Conservation (phyloP, 2,888 invertebrate species). For the Eugnorisma glareosa region DNA sequence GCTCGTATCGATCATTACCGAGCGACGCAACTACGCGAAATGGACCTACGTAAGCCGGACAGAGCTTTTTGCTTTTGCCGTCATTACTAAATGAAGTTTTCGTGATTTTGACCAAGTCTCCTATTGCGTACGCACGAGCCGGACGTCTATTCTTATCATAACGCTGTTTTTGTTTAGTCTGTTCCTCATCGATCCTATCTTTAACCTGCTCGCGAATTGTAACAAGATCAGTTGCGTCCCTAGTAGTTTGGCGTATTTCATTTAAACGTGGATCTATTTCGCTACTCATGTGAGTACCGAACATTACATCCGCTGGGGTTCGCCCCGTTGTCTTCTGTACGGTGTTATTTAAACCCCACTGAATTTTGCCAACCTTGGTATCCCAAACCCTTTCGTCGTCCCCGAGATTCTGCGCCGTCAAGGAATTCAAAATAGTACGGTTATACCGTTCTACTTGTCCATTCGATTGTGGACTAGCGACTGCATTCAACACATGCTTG, state of each 20-base stretch:
- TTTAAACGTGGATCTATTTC: slow-evolving; percentile 2
- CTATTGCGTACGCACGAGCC: background rate
- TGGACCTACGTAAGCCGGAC: slow-evolving; percentile 22
- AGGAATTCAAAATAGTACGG: too few species aligned
- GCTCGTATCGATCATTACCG: slow-evolving; percentile 55
- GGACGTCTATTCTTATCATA: background rate
- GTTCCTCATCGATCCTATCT: background rate
- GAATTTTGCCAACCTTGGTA: too few species aligned
- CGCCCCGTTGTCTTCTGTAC: too few species aligned
- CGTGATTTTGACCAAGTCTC: background rate
- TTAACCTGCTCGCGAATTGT: background rate
- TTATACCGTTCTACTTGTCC: too few species aligned
- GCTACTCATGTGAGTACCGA: background rate
- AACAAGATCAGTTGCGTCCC: background rate
- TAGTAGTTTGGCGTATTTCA: background rate
- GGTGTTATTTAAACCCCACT: too few species aligned
- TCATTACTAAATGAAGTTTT: background rate
- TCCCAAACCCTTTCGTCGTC: too few species aligned
- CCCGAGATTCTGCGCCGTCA: too few species aligned
- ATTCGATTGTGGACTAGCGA: too few species aligned
- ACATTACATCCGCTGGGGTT: too few species aligned
- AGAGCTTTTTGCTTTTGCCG: too few species aligned
- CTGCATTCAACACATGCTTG: too few species aligned
- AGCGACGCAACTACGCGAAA: slow-evolving; percentile 45
- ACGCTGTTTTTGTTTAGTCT: background rate